A percentile compares a stretch with the other conserved stretches of the same genome.
Evolutionary conservation across 2,888 invertebrate species (phyloP).

Genomic region (Meteorus colon): DNA sequence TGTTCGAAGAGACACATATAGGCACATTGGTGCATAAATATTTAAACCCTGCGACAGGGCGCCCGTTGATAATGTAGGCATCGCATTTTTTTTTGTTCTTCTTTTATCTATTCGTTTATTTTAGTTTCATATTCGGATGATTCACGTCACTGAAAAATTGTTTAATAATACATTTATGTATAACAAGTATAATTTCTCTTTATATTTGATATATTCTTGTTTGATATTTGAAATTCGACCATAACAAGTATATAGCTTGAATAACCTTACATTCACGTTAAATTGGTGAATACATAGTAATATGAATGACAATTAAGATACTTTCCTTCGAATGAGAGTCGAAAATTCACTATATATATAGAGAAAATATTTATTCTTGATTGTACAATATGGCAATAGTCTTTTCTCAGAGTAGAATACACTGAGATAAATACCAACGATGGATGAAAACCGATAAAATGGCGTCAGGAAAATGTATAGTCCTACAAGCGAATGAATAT

Average conservation of each 20-base stretch:
- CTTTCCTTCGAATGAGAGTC: no score
- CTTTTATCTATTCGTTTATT: background rate
- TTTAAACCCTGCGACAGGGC: slow-evolving; percentile 62
- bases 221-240: background rate
- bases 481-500: background rate
- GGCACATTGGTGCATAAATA: slow-evolving; percentile 70
- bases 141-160: background rate
- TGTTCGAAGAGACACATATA: slow-evolving; percentile 61
- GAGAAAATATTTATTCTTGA: no score
- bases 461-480: background rate
- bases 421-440: no score
- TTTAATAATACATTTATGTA: background rate
- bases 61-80: slow-evolving; percentile 60
- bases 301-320: no score
- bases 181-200: background rate
- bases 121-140: background rate
- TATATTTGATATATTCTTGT: background rate
- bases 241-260: no score
- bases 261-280: no score
- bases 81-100: slow-evolving; percentile 49
- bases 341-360: no score
- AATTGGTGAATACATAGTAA: no score
- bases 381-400: no score
- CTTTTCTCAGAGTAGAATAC: no score
- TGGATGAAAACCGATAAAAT: background rate